Evolutionary conservation across 2,888 invertebrate species (phyloP), one percentile per base, ranked within the genome.

Genomic region (Drosophila stalkeri): DNA sequence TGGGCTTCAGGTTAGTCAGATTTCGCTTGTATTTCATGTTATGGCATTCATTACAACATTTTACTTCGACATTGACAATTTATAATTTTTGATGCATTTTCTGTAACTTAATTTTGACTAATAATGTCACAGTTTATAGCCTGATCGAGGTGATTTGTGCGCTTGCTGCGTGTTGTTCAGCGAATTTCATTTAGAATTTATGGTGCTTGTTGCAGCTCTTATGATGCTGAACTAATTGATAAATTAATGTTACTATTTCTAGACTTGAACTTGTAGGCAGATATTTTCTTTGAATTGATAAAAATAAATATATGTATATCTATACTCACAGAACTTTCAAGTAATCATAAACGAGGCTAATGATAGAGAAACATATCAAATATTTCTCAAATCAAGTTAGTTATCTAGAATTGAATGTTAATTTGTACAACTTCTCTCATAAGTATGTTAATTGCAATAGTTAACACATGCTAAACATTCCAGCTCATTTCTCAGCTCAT

Each of bases 1-100:
- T 78, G 75, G 83, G 66, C 84, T 46, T 46, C 63, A 71, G 80
- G 33, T 68, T 72, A 72, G 80, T 64, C 65, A 79, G 64, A 62
- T 59, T 60, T 65, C 60, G 73, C 63, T 80, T 65, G 69, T 72
- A 71, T 77, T 61, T 70, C 65, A 41, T 77, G 72, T 70, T 61
- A 60, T 60, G 82, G 70, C 77, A 80, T 80, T 86, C 72, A 80
- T 80, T 85, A 86, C 80, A 80, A 64, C 64, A 71, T 82, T 71
- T 77, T 55, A 57, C 64, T 57, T 64, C 65, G 86, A 80, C 88
- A 82, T 88, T 89, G 86, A 82, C 75, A 80, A 89, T 85, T 72
- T 89, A 86, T 82, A 87, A 77, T 71, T 82, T 84, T 61, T 61
- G 55, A 46, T 70, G 62, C 59, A 70, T 81, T 67, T 70, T 49